A percentile compares a stretch with the other conserved stretches of the same genome.
phyloP scores from a whole-genome alignment of 1,140 invertebrate species.

The Teleopsis dalmanni region DNA sequence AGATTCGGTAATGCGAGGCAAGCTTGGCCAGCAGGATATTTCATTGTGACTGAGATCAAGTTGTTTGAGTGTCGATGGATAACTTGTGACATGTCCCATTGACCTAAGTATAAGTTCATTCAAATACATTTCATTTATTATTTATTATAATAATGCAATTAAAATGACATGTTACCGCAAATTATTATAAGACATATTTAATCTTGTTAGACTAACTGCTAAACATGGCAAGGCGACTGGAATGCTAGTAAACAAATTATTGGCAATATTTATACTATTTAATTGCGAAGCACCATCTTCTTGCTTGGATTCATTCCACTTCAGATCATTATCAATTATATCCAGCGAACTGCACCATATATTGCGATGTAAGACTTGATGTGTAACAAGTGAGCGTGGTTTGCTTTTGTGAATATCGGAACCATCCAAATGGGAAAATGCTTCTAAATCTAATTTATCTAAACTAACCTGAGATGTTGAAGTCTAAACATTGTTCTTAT shows the following conservation, averaged over 20 bases:
- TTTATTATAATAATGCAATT: neutral
- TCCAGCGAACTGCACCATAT: slow-evolving; percentile 64
- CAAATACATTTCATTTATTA: neutral
- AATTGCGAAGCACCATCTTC: slow-evolving; percentile 49
- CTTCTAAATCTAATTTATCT: slow-evolving; percentile 33
- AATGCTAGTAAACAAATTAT: slow-evolving; percentile 82
- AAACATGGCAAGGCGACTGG: slow-evolving; percentile 83
- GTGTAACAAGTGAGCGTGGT: slow-evolving; percentile 23
- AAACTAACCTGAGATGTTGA: slow-evolving; percentile 30
- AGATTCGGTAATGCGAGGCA: slow-evolving; percentile 60
- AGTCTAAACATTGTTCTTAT: slow-evolving; percentile 10
- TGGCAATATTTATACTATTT: slow-evolving; percentile 76
- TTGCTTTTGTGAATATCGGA: slow-evolving; percentile 19
- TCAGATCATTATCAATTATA: slow-evolving; percentile 60
- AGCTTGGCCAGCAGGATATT: slow-evolving; percentile 78
- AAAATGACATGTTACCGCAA: slow-evolving; percentile 33
- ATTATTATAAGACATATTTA: slow-evolving; percentile 88
- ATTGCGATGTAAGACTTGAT: slow-evolving; percentile 58
- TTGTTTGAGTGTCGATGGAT: slow-evolving; percentile 81
- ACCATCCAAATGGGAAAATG: slow-evolving; percentile 19
- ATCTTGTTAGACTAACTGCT: slow-evolving; percentile 72
- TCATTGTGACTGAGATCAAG: slow-evolving; percentile 90
- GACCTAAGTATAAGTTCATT: slow-evolving; percentile 45
- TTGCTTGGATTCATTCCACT: slow-evolving; percentile 41
- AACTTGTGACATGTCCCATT: slow-evolving; percentile 84